Conservation (phyloP, 1,140 invertebrate species). For the Procambarus virginalis region DNA sequence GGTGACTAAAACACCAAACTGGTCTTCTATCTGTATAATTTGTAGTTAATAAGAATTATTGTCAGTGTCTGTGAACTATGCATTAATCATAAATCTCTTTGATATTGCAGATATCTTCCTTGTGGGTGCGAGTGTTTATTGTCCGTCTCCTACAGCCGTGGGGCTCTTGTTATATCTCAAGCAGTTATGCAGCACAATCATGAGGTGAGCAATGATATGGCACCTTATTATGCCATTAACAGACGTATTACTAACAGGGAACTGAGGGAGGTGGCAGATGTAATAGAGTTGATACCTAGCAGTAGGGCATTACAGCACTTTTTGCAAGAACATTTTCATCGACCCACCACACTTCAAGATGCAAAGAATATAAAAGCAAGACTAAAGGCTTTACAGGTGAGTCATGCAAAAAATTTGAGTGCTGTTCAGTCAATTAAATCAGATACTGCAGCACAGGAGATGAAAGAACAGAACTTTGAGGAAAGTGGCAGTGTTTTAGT, state of each 20-base stretch:
- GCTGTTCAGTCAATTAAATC: slow-evolving; percentile 10
- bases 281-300: slow-evolving; percentile 42
- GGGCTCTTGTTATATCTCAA: slow-evolving; percentile 54
- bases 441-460: neutral
- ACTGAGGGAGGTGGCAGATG: slow-evolving; percentile 47
- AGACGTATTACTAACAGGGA: slow-evolving; percentile 47
- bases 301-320: slow-evolving; percentile 47
- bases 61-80: too few relatives aligned
- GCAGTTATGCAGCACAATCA: slow-evolving; percentile 59
- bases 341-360: slow-evolving; percentile 51
- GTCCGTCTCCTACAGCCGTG: slow-evolving; percentile 48
- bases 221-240: slow-evolving; percentile 57
- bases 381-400: slow-evolving; percentile 24
- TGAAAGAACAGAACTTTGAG: slow-evolving; percentile 9
- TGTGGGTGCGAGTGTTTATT: slow-evolving; percentile 53
- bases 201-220: slow-evolving; percentile 58
- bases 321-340: slow-evolving; percentile 32
- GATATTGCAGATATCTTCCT: slow-evolving; percentile 44
- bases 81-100: neutral
- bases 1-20: too few relatives aligned
- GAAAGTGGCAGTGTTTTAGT: neutral
- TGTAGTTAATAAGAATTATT: too few relatives aligned
- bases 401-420: neutral
- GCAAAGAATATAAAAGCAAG: slow-evolving; percentile 52
- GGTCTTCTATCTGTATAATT: too few relatives aligned